These are phyloP conservation scores for Rhabdornis inornatus DNA, from an alignment of 2,113 vertebrate genomes.

Conservation along the genomic window DNA sequence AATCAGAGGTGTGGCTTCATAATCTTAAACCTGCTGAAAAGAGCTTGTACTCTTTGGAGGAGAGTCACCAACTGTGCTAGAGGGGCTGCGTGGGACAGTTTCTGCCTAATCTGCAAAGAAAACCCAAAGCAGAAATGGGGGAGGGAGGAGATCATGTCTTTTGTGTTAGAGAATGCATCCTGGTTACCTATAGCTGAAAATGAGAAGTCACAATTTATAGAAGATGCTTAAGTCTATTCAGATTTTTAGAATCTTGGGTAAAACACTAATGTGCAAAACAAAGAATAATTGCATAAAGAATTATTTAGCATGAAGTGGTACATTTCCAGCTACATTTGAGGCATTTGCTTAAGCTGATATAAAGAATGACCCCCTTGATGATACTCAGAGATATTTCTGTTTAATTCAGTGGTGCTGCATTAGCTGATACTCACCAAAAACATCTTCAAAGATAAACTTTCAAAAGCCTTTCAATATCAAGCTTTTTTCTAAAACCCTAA, in stretches of 20 bases:
- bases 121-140: not conserved
- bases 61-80: not conserved
- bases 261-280: not conserved
- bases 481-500: not conserved
- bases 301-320: not conserved
- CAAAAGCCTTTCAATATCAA: not conserved
- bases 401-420: not conserved
- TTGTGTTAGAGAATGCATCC: not conserved
- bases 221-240: not conserved
- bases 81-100: not conserved
- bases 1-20: not conserved
- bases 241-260: not conserved
- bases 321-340: not conserved
- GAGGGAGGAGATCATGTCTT: not conserved
- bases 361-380: not conserved
- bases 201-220: not conserved
- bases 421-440: not conserved
- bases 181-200: not conserved
- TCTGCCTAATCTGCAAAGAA: not conserved
- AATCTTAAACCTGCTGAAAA: not conserved
- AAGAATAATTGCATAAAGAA: not conserved
- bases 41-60: not conserved
- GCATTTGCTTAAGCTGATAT: not conserved
- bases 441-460: not conserved
- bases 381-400: not conserved